Base-by-base conservation (phyloP, 2,113 vertebrate species). In the Scartelaos histophorus region DNA sequence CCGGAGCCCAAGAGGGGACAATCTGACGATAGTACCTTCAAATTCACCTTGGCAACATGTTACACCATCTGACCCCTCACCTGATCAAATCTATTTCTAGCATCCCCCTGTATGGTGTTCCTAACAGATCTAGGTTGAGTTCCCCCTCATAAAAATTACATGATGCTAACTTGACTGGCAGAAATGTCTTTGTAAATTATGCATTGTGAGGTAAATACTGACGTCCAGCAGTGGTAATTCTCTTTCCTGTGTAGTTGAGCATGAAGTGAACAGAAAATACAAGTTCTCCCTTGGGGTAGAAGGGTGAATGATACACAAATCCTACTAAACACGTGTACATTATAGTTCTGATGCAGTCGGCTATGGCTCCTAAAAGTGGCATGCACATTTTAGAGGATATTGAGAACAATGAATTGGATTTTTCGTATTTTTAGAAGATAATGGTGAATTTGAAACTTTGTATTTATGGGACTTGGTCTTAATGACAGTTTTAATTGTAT, bases 151-250 rank as follows among this genome's bases (percentile, higher is more conserved):
- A 25, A 90, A 86, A 81, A 62, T 79, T 69, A 78, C 77, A 90
- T 80, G 78, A 76, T 45, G 67, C 74, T 70, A 78, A 84, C 70
- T 66, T 86, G 78, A 86, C 73, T 66, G 84, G 69, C 66, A 90
- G 71, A 85, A 86, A 90, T 80, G 62, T 66, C 66, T 25, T 34
- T 13, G 13, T 91, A 81, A 88, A 91, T 89, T 80, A 92, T 92
- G 79, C 82, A 92, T 75, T 13, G 71, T 73, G 56, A 51, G 61
- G 62, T 90, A 89, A 89, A 92, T 69, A 85, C 72, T 75, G 66
- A 87, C 84, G 66, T 75, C 64, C 5, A 35, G 74, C 71, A 13
- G 66, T 13, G 21, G 67, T 10, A 29, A 66, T 51, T 54, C 51
- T 69, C 29, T 53, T 57, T 45, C 53, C 47, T 67, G 53, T 77